These are phyloP conservation scores for Delphinapterus leucas DNA, from an alignment of 2,113 vertebrate genomes.

Conservation along the genomic window DNA sequence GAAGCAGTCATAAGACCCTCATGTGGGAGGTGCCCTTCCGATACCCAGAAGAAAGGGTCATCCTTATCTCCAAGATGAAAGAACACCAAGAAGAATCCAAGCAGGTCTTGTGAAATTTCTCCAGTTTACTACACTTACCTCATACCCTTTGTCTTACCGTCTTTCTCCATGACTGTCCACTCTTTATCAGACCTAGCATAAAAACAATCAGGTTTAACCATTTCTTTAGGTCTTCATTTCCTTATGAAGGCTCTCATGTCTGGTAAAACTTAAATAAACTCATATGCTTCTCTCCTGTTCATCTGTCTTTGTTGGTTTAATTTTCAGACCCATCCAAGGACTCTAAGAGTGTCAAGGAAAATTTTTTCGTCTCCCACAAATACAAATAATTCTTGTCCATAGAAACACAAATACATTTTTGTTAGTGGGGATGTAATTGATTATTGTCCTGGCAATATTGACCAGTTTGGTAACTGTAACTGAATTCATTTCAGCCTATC, in stretches of 20 bases:
- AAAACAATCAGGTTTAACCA: neutral
- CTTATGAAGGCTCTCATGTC: neutral
- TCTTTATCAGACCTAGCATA: neutral
- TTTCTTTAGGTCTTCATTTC: neutral
- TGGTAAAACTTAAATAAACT: neutral
- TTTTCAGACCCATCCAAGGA: neutral
- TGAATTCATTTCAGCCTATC: neutral
- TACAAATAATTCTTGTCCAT: neutral
- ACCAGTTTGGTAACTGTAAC: neutral
- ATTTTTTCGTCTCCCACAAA: neutral
- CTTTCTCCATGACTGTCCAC: neutral
- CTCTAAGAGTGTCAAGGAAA: neutral
- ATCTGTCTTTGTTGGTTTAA: neutral
- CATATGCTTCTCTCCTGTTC: neutral
- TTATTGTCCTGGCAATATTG: neutral
- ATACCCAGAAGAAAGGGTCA: neutral
- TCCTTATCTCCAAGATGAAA: neutral
- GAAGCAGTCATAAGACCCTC: neutral
- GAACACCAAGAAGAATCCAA: neutral
- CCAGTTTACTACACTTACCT: neutral
- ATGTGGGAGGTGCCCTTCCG: neutral
- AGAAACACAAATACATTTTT: neutral
- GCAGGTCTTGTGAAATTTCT: neutral
- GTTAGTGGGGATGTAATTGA: neutral
- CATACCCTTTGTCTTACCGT: neutral